Evolutionary conservation across 2,888 invertebrate species (phyloP).

Genomic region (Lysandra coridon): DNA sequence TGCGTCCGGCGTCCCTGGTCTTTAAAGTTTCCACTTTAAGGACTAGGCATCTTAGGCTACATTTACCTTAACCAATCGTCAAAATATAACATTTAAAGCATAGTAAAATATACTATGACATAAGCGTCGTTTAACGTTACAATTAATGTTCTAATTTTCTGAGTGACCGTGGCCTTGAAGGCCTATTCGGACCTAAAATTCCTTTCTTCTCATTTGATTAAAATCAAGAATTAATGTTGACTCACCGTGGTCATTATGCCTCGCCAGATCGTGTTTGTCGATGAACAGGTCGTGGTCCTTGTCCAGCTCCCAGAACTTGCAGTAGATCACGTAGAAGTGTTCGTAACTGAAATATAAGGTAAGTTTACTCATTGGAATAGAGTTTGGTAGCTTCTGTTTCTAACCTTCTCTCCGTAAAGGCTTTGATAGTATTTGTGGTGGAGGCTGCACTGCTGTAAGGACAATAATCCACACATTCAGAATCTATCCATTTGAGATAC

Average conservation of each 20-base stretch:
- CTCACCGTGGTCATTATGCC: conserved; percentile 97
- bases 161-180: too few relatives aligned
- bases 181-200: too few relatives aligned
- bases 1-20: too few relatives aligned
- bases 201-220: too few relatives aligned
- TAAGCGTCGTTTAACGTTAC: too few relatives aligned
- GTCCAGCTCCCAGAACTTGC: conserved; percentile 99
- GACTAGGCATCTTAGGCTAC: too few relatives aligned
- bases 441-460: background rate
- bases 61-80: too few relatives aligned
- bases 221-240: background rate
- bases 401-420: background rate
- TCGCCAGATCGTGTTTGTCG: conserved; percentile 94
- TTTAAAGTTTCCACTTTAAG: too few relatives aligned
- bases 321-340: conserved; percentile 99
- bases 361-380: background rate
- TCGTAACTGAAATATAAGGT: conserved; percentile 91
- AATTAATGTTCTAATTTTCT: too few relatives aligned
- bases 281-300: conserved; percentile 98
- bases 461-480: background rate
- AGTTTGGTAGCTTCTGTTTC: background rate
- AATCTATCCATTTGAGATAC: too few relatives aligned
- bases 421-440: background rate
- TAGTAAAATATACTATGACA: too few relatives aligned
- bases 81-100: too few relatives aligned